Base-by-base conservation (phyloP, 2,113 vertebrate species). In the Ariopsis seemanni region DNA sequence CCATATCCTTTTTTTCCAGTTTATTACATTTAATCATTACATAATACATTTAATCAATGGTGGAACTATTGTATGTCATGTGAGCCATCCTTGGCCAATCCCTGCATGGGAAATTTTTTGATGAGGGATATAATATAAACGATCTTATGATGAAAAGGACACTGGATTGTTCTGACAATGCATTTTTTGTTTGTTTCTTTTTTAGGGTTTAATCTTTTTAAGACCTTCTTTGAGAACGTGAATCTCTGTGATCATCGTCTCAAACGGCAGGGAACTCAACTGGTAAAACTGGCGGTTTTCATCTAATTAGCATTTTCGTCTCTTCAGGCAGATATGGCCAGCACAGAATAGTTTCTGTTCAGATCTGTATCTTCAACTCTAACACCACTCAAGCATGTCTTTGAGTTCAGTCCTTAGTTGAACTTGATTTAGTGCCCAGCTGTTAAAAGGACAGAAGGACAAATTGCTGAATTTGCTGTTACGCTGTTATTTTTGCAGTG, bases 171-270 rank as follows among this genome's bases (percentile, higher is more conserved):
- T 85, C 8, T 62, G 10, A n/a, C 8, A 6, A 7, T 15, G 58
- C 15, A 9, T 79, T 57, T 53, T 25, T 81, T 82, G 71, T 83
- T n/a, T 88, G 84, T 91, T 83, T 91, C 94, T 74, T 83, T 91
- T 94, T 74, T 92, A 99, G 98, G 98, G 89, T 99, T 99, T 94
- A 97, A 97, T 93, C 96, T 99, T 87, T 99, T 99, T 93, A 99
- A 99, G 93, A 99, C 98, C n/a, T 99, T 99, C 92, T 99, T 99
- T 95, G 98, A 99, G 95, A 99, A 99, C 88, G 98, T 99, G 89
- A 99, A 99, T 93, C 95, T 99, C 52, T 98, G 97, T 92, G 98
- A 99, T 92, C 98, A 99, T 95, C 97, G 98, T 55, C 94, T 99
- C 52, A 99, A 99, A 93, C 96, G 97, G 57, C 98, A 99, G 94